Base-by-base conservation (phyloP, 30 jellyfish, hydroid and myxozoan species). In the Hydractinia echinata region DNA sequence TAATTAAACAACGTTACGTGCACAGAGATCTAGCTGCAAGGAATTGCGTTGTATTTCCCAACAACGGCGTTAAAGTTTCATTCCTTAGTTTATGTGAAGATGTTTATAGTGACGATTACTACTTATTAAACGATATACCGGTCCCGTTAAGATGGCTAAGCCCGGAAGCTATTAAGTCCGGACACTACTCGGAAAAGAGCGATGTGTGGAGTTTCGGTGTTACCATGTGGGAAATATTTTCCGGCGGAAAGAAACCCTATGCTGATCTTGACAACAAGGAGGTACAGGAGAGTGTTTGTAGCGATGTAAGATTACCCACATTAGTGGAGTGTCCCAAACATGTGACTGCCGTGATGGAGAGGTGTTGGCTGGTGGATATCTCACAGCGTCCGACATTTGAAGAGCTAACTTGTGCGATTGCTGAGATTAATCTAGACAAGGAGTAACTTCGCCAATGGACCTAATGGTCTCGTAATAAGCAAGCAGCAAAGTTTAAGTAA, bases 1-100 rank as follows among this genome's bases (percentile, higher is more conserved):
- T 92, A 10, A 67, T 94, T 4, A 85, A 81, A 30, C 86, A 82
- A 60, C 89, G 93, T n/a, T 77, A 86, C 58, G 83, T 92, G 5
- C 98, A 92, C 84, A 96, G 95, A 54, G 98, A 92, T 66, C 90
- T 92, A 8, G 98, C 98, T 5, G 92, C 96, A 50, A 89, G 98
- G 10, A 92, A 92, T 87, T 92, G 98, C 80, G 82, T 92, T 50
- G 95, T 87, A 49, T 72, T 73, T 56, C 67, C 98, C 15, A 76
- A 82, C 51, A 91, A 92, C 58, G 82, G 69, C 15, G 89, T 92
- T 55, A 86, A 86, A 80, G 96, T 92, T 19, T 90, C 98, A n/a
- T 92, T 92, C 83, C 91, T 92, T 20, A 84, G 96, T 58, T 86
- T 92, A 6, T 87, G 96, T 60, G 96, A 92, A 54, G 95, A 87